Evolutionary conservation across 2,113 vertebrate species (phyloP).

Genomic region (Pan paniscus): DNA sequence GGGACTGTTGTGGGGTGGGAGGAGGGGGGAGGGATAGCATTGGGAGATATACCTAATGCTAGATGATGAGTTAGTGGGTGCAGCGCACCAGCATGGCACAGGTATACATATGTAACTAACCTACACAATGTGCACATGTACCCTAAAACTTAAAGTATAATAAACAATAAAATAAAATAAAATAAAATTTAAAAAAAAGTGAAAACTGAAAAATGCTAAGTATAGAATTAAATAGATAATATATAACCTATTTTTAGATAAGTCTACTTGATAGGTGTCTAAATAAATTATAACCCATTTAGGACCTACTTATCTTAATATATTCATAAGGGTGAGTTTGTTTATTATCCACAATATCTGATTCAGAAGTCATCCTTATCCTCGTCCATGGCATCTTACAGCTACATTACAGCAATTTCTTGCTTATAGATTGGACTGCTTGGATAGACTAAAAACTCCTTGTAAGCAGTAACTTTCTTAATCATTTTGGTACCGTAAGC

Average conservation of each 20-base stretch:
- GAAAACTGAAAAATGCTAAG: constrained; percentile 7
- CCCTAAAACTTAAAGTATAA: no score
- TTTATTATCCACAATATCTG: not conserved
- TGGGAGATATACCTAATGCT: no score
- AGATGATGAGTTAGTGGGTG: no score
- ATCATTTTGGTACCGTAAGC: not conserved
- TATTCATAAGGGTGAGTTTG: not conserved
- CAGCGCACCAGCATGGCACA: no score
- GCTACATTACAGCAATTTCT: not conserved
- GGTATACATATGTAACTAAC: no score
- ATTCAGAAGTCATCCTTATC: not conserved
- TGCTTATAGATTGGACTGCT: not conserved
- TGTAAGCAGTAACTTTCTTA: not conserved
- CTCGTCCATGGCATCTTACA: not conserved
- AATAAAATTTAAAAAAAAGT: not conserved
- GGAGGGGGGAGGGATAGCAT: no score
- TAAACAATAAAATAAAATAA: no score
- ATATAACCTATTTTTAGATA: not conserved
- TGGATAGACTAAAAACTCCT: not conserved
- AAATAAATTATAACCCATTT: not conserved
- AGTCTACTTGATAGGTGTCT: not conserved
- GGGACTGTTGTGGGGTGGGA: no score
- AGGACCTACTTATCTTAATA: not conserved
- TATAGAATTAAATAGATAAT: not conserved
- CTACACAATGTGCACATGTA: no score